phyloP scores from a whole-genome alignment of 1,140 invertebrate species.

The Hesperophylax magnus region DNA sequence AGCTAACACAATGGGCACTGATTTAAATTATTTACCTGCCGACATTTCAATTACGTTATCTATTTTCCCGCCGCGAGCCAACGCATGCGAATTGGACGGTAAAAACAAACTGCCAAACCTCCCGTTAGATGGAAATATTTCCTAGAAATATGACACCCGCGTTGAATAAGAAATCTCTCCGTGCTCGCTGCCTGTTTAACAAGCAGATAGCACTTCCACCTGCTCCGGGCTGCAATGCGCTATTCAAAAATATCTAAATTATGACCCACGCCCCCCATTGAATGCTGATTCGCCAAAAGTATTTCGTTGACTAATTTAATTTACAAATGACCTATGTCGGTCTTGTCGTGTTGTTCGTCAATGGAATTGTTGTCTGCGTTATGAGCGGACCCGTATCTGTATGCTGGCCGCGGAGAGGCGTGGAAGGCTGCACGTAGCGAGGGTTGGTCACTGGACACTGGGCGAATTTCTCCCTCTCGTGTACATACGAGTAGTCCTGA shows the following conservation, averaged over 20 bases:
- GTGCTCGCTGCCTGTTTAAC: no score
- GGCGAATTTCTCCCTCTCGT: no score
- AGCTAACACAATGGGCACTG: no score
- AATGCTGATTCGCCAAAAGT: no score
- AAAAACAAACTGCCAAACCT: not conserved
- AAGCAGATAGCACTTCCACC: no score
- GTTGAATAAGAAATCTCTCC: conserved; percentile 1
- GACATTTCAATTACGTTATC: conserved; percentile 1
- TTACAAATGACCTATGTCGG: conserved; percentile 8
- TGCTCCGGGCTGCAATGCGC: not conserved
- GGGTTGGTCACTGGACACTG: no score
- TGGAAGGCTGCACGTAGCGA: not conserved
- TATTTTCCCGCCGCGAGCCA: no score
- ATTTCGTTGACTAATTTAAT: conserved; percentile 1
- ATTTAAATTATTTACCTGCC: not conserved
- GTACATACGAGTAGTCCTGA: no score
- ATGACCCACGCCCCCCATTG: not conserved
- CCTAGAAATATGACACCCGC: conserved; percentile 18
- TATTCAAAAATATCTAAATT: conserved; percentile 22
- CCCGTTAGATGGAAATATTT: conserved; percentile 20
- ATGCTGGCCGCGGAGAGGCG: not conserved
- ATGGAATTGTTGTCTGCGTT: not conserved
- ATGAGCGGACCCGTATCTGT: not conserved
- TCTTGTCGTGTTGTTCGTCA: not conserved
- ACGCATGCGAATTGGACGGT: not conserved